phyloP scores from a whole-genome alignment of 2,797 vertebrate species.

The Discoglossus pictus region DNA sequence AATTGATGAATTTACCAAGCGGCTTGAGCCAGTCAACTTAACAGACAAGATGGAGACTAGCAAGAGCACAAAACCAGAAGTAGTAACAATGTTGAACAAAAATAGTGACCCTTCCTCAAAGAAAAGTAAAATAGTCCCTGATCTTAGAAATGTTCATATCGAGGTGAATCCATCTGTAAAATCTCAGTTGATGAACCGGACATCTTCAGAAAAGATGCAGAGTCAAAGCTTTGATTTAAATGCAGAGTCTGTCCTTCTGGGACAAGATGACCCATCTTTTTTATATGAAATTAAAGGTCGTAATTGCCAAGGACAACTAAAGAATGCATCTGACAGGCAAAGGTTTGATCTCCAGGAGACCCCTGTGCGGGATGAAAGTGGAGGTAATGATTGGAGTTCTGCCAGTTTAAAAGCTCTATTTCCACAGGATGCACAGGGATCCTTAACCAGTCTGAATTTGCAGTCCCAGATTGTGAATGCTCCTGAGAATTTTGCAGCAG shows the following conservation, averaged over 20 bases:
- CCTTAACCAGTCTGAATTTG: background rate
- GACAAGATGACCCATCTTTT: slow-evolving; percentile 59
- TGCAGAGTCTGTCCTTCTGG: slow-evolving; percentile 44
- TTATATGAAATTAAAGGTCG: slow-evolving; percentile 55
- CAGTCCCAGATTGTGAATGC: slow-evolving; percentile 6
- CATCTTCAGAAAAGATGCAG: background rate
- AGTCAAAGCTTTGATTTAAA: slow-evolving; percentile 2
- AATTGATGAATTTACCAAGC: slow-evolving; percentile 46
- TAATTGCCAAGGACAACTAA: slow-evolving; percentile 32
- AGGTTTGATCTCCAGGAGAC: slow-evolving; percentile 64
- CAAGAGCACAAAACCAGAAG: slow-evolving; percentile 10
- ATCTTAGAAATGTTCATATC: background rate
- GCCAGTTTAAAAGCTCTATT: slow-evolving; percentile 55
- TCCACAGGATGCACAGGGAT: slow-evolving; percentile 10
- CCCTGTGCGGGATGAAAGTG: slow-evolving; percentile 74
- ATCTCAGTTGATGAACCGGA: background rate
- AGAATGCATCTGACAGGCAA: slow-evolving; percentile 32
- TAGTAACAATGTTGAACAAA: slow-evolving; percentile 27
- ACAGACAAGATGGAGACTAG: slow-evolving; percentile 54
- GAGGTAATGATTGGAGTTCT: slow-evolving; percentile 67
- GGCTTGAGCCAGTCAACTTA: slow-evolving; percentile 51
- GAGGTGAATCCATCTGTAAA: background rate
- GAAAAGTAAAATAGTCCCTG: slow-evolving; percentile 10
- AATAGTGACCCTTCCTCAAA: slow-evolving; percentile 5
- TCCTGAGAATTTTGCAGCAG: slow-evolving; percentile 44